A percentile compares a stretch with the other conserved stretches of the same genome.
Evolutionary conservation across 2,888 invertebrate genomes (phyloP).

Genomic region (Philaethria dido): DNA sequence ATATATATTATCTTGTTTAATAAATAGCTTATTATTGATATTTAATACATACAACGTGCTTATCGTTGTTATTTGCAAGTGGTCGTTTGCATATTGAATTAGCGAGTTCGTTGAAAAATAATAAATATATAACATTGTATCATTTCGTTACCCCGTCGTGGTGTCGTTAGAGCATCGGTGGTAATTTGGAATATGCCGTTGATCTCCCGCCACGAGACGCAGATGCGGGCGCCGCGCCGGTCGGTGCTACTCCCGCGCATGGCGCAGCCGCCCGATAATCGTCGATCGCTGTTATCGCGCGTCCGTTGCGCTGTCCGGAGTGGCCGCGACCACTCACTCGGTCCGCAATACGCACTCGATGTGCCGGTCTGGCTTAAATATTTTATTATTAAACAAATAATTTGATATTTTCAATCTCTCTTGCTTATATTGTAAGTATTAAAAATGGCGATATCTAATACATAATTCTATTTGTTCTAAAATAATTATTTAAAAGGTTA

Average conservation of each 20-base stretch:
- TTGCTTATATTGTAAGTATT: constrained; percentile 16
- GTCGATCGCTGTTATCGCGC: constrained; percentile 74
- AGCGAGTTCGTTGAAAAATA: neutral
- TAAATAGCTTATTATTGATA: constrained; percentile 64
- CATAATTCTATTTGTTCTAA: neutral
- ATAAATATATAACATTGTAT: constrained; percentile 46
- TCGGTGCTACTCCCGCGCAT: constrained; percentile 22
- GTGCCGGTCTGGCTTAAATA: constrained; percentile 55
- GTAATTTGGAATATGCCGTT: constrained; percentile 27
- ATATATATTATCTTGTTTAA: constrained; percentile 54
- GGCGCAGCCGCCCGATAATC: constrained; percentile 62
- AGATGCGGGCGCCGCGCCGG: constrained; percentile 16
- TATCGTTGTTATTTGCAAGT: constrained; percentile 49
- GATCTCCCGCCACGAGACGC: constrained; percentile 27
- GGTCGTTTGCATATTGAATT: constrained; percentile 6
- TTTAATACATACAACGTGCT: constrained; percentile 51
- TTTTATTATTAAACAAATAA: constrained; percentile 5
- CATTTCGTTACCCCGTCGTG: neutral
- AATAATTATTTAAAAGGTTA: neutral
- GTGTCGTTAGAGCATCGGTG: neutral
- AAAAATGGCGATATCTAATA: neutral
- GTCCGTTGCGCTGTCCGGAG: constrained; percentile 72
- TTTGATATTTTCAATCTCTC: neutral
- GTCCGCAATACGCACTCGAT: constrained; percentile 62
- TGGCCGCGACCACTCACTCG: constrained; percentile 61